Evolutionary conservation across 1,140 invertebrate species (phyloP), one percentile per base, ranked within the genome.

Genomic region (Hycleus phaleratus): DNA sequence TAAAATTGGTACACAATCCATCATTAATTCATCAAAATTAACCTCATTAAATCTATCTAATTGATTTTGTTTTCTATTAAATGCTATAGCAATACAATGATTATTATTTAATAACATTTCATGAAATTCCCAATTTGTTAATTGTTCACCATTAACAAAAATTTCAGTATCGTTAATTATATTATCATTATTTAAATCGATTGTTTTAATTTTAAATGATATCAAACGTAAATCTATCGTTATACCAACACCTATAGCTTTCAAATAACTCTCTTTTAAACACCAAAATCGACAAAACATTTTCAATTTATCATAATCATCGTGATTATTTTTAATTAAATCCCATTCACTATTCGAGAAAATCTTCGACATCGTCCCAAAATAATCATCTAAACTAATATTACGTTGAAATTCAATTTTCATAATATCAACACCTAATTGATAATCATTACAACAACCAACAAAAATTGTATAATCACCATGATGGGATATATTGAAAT

Each of bases 241-340:
- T 43, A 98, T 85, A 25, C 95, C 95, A 11, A 86, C 76, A 18
- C 94, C 93, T 46, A 87, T 78, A 56, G 93, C 93, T 78, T 97
- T 98, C 0, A 94, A 86, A 72, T 93, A 94, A 73, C 91, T 91
- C 73, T 98, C 95, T 77, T 98, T 97, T n/a, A 97, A 76, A 62
- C 89, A 88, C 95, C 95, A 97, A 69, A 89, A 79, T 56, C 95
- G 80, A 72, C 86, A 95, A 73, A 96, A 97, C 62, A 82, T 85
- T 5, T 75, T 73, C 10, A 92, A 66, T 76, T 87, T 77, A 44
- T 84, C 79, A 9, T 66, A 61, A 49, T 84, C 76, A 42, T 77
- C 75, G 9, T 58, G 65, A 32, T 32, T 68, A 11, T 72, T 73
- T 26, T 71, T 77, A 56, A 97, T 94, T 52, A 78, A 81, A 3